Percentiles rank a stretch among this genome's conserved stretches.
These are phyloP conservation scores for Temnothorax rugatulus DNA, from an alignment of 2,888 invertebrate species.

Conservation along the genomic window DNA sequence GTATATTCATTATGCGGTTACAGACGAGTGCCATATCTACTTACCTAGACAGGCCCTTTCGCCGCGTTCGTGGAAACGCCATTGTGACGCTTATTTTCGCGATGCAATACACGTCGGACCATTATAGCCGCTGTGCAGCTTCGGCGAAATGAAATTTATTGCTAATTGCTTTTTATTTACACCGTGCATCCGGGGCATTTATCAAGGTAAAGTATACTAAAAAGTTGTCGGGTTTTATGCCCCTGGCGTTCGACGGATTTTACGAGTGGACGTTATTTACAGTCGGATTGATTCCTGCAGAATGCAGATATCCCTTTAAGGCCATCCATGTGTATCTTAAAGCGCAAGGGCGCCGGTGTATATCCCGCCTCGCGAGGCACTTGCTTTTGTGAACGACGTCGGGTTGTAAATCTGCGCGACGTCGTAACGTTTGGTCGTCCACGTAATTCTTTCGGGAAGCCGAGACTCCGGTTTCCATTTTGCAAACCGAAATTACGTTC, in stretches of 20 bases:
- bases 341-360: conserved; percentile 32
- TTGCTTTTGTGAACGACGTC: conserved; percentile 55
- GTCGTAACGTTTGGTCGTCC: conserved; percentile 64
- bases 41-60: conserved; percentile 23
- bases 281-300: conserved; percentile 72
- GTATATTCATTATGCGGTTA: conserved; percentile 42
- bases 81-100: conserved; percentile 31
- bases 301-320: conserved; percentile 64
- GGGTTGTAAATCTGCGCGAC: conserved; percentile 67
- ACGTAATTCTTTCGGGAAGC: conserved; percentile 60
- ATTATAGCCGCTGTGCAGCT: conserved; percentile 18
- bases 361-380: conserved; percentile 44
- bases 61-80: conserved; percentile 30
- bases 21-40: conserved; percentile 15
- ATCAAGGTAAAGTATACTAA: conserved; percentile 67
- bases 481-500: conserved; percentile 24
- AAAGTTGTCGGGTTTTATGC: conserved; percentile 66
- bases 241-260: conserved; percentile 63
- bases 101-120: conserved; percentile 35
- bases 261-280: conserved; percentile 76
- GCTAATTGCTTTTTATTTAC: conserved; percentile 76
- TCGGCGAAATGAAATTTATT: conserved; percentile 65
- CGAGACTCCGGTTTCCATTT: background rate
- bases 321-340: conserved; percentile 64
- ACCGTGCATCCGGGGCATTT: conserved; percentile 58